phyloP scores from a whole-genome alignment of 2,113 vertebrate species.

The Oryzias curvinotus region DNA sequence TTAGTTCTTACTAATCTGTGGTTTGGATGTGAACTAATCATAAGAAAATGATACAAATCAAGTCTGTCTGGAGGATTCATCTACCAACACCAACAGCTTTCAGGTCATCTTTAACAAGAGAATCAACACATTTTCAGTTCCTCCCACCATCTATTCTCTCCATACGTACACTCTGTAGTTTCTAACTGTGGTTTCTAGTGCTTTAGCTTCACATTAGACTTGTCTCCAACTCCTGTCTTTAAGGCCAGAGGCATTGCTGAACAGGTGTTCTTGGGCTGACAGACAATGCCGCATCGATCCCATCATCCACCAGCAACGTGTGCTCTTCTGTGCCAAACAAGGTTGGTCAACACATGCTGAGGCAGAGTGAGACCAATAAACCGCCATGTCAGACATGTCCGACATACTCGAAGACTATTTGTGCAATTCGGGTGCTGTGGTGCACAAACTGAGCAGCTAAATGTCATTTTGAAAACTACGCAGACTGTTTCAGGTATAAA shows the following conservation, averaged over 20 bases:
- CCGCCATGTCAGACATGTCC: not conserved
- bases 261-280: constrained; percentile 36
- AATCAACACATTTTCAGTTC: constrained; percentile 2
- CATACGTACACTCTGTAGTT: not conserved
- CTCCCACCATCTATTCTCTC: constrained; percentile 7
- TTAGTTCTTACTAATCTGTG: too few relatives aligned
- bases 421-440: too few relatives aligned
- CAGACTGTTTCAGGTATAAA: too few relatives aligned
- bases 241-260: constrained; percentile 26
- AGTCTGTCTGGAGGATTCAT: too few relatives aligned
- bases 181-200: constrained; percentile 18
- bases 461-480: too few relatives aligned
- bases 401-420: not conserved
- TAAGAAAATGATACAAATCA: too few relatives aligned
- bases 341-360: constrained; percentile 18
- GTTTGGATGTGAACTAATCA: too few relatives aligned
- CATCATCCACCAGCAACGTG: not conserved
- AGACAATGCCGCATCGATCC: constrained; percentile 2
- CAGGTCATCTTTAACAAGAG: constrained; percentile 10
- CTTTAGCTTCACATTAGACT: constrained; percentile 11
- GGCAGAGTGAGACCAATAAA: constrained; percentile 4
- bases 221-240: not conserved
- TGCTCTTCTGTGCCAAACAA: constrained; percentile 6
- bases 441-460: too few relatives aligned
- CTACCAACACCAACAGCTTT: constrained; percentile 3